Evolutionary conservation across 2,113 vertebrate species (phyloP), one percentile per base, ranked within the genome.

Genomic region (Hippocampus zosterae): DNA sequence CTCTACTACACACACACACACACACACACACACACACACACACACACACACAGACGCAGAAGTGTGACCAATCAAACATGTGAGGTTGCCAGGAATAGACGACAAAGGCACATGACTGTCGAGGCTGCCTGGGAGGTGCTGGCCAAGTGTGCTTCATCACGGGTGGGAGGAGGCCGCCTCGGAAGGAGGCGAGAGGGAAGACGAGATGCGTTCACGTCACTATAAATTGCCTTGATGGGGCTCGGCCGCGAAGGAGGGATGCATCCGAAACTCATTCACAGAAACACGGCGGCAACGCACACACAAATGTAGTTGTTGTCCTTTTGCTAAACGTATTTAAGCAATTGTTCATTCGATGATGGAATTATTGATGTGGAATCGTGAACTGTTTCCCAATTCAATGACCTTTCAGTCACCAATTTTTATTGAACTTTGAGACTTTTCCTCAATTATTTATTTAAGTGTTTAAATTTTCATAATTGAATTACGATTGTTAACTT

Each of bases 61-160:
- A 68, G 65, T 78, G 76, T 75, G 84, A 84, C 84, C 81, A 80
- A 78, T 75, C 73, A 72, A 82, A 72, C 72, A 76, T 69, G 57
- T 76, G 78, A 64, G 78, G 79, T 81, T 83, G 84, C 86, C 86
- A 85, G 77, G 85, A 84, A 77, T 78, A 81, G 82, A 85, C 84
- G 74, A 87, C 83, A 78, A 82, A 79, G 83, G 76, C 85, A 71
- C 74, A 74, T 81, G 83, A 81, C 86, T 78, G 68, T 56, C 76
- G 70, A 77, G 76, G 84, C 85, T 83, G 79, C 87, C 74, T 82
- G 61, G 11, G 74, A 78, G 82, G 83, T 87, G 82, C n/a, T 65
- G 63, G 63, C 41, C 63, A 46, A 65, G 63, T 65, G 63, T 65
- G 63, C 63, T 65, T 65, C 63, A 65, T 65, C 63, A 65, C 63